Percentiles rank a stretch among this genome's conserved stretches.
phyloP scores from a whole-genome alignment of 23 tunicate genomes.

The Styela clava region DNA sequence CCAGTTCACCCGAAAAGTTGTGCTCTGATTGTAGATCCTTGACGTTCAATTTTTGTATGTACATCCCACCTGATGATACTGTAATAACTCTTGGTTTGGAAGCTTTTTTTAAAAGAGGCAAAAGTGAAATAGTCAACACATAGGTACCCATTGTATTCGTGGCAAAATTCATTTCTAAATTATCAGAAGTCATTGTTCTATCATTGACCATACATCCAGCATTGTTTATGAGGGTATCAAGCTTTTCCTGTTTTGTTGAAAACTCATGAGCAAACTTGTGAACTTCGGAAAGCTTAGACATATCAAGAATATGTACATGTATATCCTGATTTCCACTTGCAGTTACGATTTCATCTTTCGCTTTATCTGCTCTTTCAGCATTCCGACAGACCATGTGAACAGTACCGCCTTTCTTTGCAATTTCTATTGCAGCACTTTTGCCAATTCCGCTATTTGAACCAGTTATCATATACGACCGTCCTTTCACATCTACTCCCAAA shows the following conservation, averaged over 20 bases:
- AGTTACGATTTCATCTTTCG: constrained; percentile 75
- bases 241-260: constrained; percentile 26
- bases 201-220: constrained; percentile 96
- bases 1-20: constrained; percentile 62
- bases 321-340: constrained; percentile 69
- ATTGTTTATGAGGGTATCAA: constrained; percentile 79
- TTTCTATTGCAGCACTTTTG: constrained; percentile 67
- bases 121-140: constrained; percentile 60
- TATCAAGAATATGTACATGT: constrained; percentile 70
- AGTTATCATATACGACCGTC: constrained; percentile 58
- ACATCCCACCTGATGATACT: constrained; percentile 96
- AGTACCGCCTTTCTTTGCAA: constrained; percentile 68
- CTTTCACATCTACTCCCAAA: constrained; percentile 45
- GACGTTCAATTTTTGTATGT: constrained; percentile 62
- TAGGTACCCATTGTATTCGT: constrained; percentile 95
- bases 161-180: constrained; percentile 87
- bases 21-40: constrained; percentile 48
- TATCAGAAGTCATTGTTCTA: constrained; percentile 24
- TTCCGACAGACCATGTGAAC: constrained; percentile 88
- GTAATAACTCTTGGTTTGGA: constrained; percentile 78
- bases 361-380: constrained; percentile 63
- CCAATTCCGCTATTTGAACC: constrained; percentile 94
- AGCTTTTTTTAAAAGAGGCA: constrained; percentile 51
- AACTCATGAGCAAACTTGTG: constrained; percentile 62
- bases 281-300: constrained; percentile 56